phyloP scores from a whole-genome alignment of 2,113 vertebrate species.

The Gracilinanus agilis region DNA sequence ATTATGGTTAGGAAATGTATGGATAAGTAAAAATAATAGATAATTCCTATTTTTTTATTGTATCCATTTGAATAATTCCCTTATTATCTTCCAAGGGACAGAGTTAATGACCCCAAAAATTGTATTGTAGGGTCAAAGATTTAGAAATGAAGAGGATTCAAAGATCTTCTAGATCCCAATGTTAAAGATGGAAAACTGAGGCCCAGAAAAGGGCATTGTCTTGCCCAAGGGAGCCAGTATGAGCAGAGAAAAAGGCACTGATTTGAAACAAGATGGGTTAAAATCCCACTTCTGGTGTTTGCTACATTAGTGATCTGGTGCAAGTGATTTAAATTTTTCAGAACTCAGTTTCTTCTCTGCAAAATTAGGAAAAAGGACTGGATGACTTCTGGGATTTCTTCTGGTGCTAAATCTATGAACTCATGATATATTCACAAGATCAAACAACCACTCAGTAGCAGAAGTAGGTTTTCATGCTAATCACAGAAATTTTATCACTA shows the following conservation, averaged over 20 bases:
- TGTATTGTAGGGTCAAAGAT: background rate
- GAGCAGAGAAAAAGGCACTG: background rate
- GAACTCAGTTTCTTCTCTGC: background rate
- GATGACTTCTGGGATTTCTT: background rate
- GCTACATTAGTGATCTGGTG: background rate
- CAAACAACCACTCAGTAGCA: background rate
- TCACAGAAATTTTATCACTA: background rate
- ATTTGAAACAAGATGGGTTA: background rate
- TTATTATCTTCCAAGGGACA: slow-evolving; percentile 52
- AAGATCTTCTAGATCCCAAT: background rate
- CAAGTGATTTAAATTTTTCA: background rate
- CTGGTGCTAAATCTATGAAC: background rate
- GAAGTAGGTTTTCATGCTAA: background rate
- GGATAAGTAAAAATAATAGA: slow-evolving; percentile 69
- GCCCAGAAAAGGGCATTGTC: background rate
- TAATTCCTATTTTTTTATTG: slow-evolving; percentile 57
- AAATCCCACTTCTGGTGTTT: background rate
- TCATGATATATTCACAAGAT: background rate
- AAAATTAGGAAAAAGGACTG: background rate
- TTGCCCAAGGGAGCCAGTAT: background rate
- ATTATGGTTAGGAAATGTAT: slow-evolving; percentile 45
- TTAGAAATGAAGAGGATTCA: background rate
- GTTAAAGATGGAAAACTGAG: background rate
- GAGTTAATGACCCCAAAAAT: background rate
- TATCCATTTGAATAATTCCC: slow-evolving; percentile 54